These are phyloP conservation scores for Campopleginae sp. DNA, from an alignment of 2,888 invertebrate species.

Conservation along the genomic window DNA sequence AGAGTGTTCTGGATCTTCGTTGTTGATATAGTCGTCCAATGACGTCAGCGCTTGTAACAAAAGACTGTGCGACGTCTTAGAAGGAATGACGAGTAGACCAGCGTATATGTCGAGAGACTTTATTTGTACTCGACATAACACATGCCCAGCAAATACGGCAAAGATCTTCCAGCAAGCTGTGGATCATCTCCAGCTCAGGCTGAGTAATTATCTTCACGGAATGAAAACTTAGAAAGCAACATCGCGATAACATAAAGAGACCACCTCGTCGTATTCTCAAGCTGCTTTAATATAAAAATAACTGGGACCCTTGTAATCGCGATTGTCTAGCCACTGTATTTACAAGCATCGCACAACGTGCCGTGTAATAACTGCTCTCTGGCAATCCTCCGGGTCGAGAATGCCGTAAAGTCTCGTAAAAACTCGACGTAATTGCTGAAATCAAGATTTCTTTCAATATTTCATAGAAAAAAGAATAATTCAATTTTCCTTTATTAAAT, in stretches of 20 bases:
- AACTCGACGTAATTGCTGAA: neutral
- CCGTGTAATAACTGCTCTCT: neutral
- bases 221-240: conserved; percentile 36
- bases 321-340: conserved; percentile 16
- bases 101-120: neutral
- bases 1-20: conserved; percentile 40
- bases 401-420: neutral
- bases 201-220: conserved; percentile 10
- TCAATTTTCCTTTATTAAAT: no score
- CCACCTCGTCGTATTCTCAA: conserved; percentile 5
- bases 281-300: neutral
- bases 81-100: neutral
- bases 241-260: conserved; percentile 37
- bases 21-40: conserved; percentile 22
- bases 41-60: conserved; percentile 22
- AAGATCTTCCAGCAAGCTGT: conserved; percentile 28
- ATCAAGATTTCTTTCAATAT: no score
- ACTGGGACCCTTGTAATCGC: conserved; percentile 2
- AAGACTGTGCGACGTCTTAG: neutral
- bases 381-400: neutral
- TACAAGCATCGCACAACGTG: conserved; percentile 17
- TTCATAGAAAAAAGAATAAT: no score
- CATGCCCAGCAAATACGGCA: conserved; percentile 40
- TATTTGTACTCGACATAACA: conserved; percentile 2
- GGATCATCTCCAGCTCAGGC: neutral